Conservation (phyloP, 2,888 invertebrate genomes). For the Conomelus anceps region DNA sequence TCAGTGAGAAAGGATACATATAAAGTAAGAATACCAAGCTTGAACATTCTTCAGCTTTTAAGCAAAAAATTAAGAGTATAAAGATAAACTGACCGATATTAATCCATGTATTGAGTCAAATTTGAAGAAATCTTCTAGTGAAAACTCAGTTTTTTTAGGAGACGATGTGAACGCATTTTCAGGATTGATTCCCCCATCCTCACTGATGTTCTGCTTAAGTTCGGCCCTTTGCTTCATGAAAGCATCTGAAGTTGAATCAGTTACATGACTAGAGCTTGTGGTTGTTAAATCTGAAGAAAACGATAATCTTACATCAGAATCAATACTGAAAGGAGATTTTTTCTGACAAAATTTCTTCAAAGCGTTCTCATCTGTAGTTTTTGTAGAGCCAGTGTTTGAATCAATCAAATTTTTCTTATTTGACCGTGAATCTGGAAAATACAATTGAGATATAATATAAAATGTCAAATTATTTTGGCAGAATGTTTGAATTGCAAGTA, state of each 20-base stretch:
- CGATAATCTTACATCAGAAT: not conserved
- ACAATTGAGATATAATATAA: too few species aligned
- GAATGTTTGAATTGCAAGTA: too few species aligned
- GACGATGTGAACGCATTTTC: not conserved
- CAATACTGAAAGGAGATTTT: not conserved
- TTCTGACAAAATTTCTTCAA: not conserved
- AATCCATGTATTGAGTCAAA: slow-evolving; percentile 20
- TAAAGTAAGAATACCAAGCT: too few species aligned
- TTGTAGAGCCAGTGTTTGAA: not conserved
- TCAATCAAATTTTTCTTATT: slow-evolving; percentile 21
- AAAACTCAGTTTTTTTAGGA: slow-evolving; percentile 4
- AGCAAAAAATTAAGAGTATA: not conserved
- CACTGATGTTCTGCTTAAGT: not conserved
- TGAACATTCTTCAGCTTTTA: too few species aligned
- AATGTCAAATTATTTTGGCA: too few species aligned
- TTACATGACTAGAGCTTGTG: not conserved
- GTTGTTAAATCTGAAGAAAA: slow-evolving; percentile 5
- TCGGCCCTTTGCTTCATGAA: not conserved
- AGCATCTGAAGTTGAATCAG: not conserved
- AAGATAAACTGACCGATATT: slow-evolving; percentile 12
- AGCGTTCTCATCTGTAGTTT: not conserved
- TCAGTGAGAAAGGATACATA: too few species aligned
- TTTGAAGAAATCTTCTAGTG: slow-evolving; percentile 20
- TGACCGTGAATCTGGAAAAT: slow-evolving; percentile 1
- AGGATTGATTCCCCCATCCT: not conserved